Percentiles rank a stretch among this genome's conserved stretches.
Conservation (phyloP, 1,140 invertebrate species). For the Bombus superbus region DNA sequence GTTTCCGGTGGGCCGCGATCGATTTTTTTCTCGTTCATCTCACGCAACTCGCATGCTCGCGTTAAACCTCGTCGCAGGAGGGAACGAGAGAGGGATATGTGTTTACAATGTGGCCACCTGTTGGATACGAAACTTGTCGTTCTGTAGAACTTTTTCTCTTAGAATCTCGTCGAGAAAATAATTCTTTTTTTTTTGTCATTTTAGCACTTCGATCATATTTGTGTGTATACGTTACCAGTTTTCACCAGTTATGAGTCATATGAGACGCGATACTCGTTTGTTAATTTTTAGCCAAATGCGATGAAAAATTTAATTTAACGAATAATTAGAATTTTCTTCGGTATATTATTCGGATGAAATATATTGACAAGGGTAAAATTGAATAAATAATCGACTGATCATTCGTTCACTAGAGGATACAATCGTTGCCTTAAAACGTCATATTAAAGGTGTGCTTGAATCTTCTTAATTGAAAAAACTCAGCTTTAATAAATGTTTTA, state of each 20-base stretch:
- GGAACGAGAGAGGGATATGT: not conserved
- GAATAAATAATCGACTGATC: not conserved
- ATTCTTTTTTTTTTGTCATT: not conserved
- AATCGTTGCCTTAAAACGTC: not conserved
- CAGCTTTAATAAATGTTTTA: no score
- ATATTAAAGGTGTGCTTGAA: not conserved
- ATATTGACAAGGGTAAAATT: no score
- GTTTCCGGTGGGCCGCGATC: constrained; percentile 32
- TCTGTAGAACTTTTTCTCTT: constrained; percentile 25
- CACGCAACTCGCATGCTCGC: constrained; percentile 14
- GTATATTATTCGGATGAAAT: no score
- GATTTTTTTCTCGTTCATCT: constrained; percentile 17
- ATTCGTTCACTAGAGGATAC: no score
- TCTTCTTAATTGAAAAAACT: not conserved
- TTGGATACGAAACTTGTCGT: constrained; percentile 46
- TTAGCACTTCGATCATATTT: not conserved
- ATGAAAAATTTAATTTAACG: no score
- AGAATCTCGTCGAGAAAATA: not conserved
- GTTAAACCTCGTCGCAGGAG: constrained; percentile 7
- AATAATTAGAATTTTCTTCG: no score
- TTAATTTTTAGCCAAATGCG: not conserved
- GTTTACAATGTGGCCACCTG: constrained; percentile 52
- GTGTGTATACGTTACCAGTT: not conserved
- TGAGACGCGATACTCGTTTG: not conserved
- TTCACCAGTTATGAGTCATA: not conserved